Base-by-base conservation (phyloP, 2,113 vertebrate species). In the Patagioenas fasciata region DNA sequence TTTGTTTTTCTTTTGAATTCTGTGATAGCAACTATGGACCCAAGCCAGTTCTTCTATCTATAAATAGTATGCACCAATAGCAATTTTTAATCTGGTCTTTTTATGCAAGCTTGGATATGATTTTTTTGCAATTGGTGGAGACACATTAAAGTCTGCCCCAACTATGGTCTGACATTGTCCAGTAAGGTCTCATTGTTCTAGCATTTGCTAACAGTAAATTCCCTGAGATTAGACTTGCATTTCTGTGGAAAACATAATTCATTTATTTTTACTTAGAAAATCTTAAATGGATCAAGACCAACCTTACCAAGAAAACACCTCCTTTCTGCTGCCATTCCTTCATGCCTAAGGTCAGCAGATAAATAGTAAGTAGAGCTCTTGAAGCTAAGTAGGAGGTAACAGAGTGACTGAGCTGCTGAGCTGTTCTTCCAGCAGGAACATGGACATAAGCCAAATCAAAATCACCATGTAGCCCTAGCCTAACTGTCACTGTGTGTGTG, bases 241-340 rank as follows among this genome's bases (percentile, higher is more conserved):
- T 58, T 80, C 42, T 32, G 13, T 51, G 24, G 15, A 24, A 92
- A 85, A 80, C 11, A 1, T 23, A 83, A 56, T 54, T 20, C 0
- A 29, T 62, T 70, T 42, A 9, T 65, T 91, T 82, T 82, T 80
- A 28, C 32, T 82, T 56, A 83, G 40, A 83, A 89, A 88, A 80
- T 8, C 7, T 54, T 83, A 58, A 66, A 66, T 48, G 3, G 42
- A 56, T 77, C 24, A 42, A 77, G 66, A 85, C 31, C 23, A 48
- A 15, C 5, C 32, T 78, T 80, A 48, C 25, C 58, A 54, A 69
- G 50, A 94, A 91, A 67, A 6, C 17, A 15, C 9, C 20, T 83
- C 13, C 32, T 64, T 90, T 74, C 31, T 73, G 32, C 51, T 70
- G 29, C 31, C 26, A 23, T 74, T 56, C 51, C 69, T 67, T 57